These are phyloP conservation scores for Scrobipalpa costella DNA, from an alignment of 2,888 invertebrate species.

Conservation along the genomic window DNA sequence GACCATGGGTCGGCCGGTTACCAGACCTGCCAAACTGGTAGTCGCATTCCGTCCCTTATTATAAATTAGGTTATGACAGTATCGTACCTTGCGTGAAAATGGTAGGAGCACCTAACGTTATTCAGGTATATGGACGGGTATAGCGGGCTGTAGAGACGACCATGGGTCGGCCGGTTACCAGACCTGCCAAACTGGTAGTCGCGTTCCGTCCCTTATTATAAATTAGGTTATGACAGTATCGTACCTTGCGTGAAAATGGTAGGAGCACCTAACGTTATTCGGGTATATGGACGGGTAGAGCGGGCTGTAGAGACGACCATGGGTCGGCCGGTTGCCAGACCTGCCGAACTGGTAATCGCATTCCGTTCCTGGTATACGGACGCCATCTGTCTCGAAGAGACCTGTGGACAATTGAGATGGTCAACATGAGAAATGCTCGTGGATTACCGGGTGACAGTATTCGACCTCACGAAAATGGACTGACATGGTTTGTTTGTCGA, in stretches of 20 bases:
- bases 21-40: conserved; percentile 90
- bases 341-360: conserved; percentile 94
- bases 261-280: conserved; percentile 93
- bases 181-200: conserved; percentile 92
- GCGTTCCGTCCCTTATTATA: conserved; percentile 90
- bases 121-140: conserved; percentile 98
- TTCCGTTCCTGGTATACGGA: conserved; percentile 86
- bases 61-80: too few relatives aligned
- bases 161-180: conserved; percentile 85
- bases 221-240: too few relatives aligned
- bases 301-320: conserved; percentile 94
- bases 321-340: conserved; percentile 84
- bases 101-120: conserved; percentile 93
- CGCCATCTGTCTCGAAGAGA: conserved; percentile 90
- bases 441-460: too few relatives aligned
- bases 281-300: conserved; percentile 98
- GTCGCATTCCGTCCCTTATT: conserved; percentile 91
- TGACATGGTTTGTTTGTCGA: too few relatives aligned
- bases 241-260: conserved; percentile 93
- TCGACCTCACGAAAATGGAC: too few relatives aligned
- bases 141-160: conserved; percentile 93
- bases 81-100: conserved; percentile 93
- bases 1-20: conserved; percentile 85
- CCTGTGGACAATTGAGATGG: conserved; percentile 75
- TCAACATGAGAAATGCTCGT: too few relatives aligned